Conservation (phyloP, 1,140 invertebrate species). For the Drosophila lacertosa region DNA sequence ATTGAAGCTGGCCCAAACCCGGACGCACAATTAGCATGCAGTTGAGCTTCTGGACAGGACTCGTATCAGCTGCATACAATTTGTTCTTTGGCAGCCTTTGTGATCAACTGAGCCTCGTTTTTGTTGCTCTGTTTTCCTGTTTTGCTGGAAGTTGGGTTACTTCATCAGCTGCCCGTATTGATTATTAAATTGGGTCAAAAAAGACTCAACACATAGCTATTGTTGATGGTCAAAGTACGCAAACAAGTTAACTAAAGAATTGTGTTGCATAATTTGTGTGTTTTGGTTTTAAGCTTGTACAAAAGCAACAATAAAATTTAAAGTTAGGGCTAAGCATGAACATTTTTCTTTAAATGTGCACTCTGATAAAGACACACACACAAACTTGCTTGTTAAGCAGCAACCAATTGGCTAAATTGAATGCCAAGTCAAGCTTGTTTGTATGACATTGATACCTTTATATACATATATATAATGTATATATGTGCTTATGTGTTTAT, state of each 20-base stretch:
- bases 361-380: neutral
- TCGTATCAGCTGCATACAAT: slow-evolving; percentile 17
- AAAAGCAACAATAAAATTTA: neutral
- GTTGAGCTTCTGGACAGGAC: neutral
- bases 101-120: neutral
- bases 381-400: neutral
- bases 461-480: neutral
- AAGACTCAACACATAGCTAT: neutral
- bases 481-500: neutral
- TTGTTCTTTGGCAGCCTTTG: neutral
- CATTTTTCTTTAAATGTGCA: neutral
- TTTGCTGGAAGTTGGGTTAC: neutral
- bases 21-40: slow-evolving; percentile 2
- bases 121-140: neutral
- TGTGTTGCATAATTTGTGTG: slow-evolving; percentile 25
- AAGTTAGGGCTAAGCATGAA: neutral
- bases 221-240: slow-evolving; percentile 8
- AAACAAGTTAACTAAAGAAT: slow-evolving; percentile 29
- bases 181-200: slow-evolving; percentile 32
- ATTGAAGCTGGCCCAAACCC: no score
- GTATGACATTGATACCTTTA: neutral
- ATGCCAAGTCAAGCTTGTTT: slow-evolving; percentile 38
- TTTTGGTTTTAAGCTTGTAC: slow-evolving; percentile 1
- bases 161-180: slow-evolving; percentile 6
- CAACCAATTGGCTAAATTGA: slow-evolving; percentile 30